Conservation (phyloP, 1,140 invertebrate species). For the Eupristina koningsbergeri region DNA sequence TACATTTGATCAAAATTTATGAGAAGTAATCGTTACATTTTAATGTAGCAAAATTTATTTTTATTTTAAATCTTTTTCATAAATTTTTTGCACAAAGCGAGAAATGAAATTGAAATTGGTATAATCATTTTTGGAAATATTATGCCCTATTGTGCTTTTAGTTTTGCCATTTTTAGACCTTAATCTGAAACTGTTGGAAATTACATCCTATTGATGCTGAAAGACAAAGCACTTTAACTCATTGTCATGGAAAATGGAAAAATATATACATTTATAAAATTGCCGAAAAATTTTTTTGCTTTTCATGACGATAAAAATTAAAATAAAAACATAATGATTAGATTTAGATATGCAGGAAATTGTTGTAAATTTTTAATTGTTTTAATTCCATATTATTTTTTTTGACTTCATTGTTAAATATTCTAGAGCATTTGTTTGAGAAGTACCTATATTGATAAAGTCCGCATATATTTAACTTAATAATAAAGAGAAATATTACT, state of each 20-base stretch:
- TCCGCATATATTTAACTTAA: no score
- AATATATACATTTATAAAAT: conserved; percentile 39
- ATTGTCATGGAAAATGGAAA: conserved; percentile 16
- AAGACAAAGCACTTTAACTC: conserved; percentile 37
- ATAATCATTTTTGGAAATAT: conserved; percentile 36
- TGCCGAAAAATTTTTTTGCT: conserved; percentile 20
- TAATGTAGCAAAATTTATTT: not conserved
- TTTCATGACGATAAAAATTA: conserved; percentile 18
- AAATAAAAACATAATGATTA: conserved; percentile 14
- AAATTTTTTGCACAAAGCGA: not conserved
- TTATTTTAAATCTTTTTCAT: not conserved
- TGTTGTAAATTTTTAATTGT: no score
- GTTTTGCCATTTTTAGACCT: conserved; percentile 40
- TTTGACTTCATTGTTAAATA: no score
- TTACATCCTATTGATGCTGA: conserved; percentile 43
- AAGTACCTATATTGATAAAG: no score
- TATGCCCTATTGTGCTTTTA: conserved; percentile 16
- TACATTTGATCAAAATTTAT: no score
- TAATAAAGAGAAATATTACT: no score
- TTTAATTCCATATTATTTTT: not conserved
- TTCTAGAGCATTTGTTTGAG: no score
- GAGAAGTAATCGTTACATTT: no score
- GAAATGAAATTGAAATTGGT: conserved; percentile 23
- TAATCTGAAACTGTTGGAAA: conserved; percentile 31
- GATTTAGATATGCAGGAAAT: not conserved